These are phyloP conservation scores for Crypturellus undulatus DNA, from an alignment of 2,113 vertebrate genomes.

Conservation along the genomic window DNA sequence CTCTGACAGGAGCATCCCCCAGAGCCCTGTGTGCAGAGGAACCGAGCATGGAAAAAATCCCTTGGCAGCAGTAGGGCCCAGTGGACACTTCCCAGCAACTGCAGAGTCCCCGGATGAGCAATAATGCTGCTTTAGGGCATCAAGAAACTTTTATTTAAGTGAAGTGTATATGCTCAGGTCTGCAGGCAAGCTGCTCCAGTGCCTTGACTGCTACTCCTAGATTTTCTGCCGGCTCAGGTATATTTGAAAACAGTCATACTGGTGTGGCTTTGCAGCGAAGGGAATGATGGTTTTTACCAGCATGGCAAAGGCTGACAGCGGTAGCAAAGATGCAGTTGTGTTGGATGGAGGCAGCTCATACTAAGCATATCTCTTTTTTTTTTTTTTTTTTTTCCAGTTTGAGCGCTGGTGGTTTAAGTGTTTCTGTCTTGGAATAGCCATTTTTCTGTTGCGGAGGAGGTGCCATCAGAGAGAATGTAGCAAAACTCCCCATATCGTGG, in stretches of 20 bases:
- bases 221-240: neutral
- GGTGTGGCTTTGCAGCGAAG: neutral
- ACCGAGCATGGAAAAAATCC: neutral
- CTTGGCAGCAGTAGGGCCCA: neutral
- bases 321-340: neutral
- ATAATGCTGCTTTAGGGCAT: neutral
- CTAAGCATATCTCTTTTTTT: neutral
- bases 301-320: neutral
- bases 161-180: rapidly evolving
- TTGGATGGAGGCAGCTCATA: neutral
- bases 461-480: neutral
- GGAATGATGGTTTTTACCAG: neutral
- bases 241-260: too few relatives aligned
- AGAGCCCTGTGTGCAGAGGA: neutral
- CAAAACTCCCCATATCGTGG: neutral
- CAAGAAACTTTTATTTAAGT: neutral
- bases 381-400: neutral
- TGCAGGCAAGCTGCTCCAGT: neutral
- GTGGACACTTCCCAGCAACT: neutral
- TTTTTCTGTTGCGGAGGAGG: neutral
- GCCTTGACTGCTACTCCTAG: neutral
- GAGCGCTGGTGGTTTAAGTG: neutral
- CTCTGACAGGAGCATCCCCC: neutral
- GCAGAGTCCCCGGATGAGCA: neutral
- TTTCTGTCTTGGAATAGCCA: neutral